Conservation (phyloP, 2,113 vertebrate genomes). For the Scytalopus superciliaris region DNA sequence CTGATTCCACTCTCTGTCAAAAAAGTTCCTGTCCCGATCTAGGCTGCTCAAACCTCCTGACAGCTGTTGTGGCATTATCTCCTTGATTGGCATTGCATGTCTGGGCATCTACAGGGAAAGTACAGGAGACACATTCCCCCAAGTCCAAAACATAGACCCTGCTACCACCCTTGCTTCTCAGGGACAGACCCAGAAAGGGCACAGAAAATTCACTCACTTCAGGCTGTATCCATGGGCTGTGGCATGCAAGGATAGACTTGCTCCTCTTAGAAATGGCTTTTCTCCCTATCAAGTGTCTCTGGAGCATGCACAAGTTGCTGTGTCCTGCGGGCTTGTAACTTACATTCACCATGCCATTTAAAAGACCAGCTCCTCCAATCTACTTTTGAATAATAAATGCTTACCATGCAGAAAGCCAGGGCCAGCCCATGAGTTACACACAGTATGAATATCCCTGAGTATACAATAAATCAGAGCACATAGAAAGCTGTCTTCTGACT, state of each 20-base stretch:
- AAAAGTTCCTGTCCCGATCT: background rate
- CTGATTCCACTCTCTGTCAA: background rate
- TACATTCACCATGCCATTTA: background rate
- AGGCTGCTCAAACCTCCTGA: background rate
- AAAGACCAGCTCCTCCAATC: background rate
- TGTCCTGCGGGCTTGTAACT: background rate
- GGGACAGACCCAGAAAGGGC: background rate
- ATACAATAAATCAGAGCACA: background rate
- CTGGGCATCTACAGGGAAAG: background rate
- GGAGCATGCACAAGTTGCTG: accelerated
- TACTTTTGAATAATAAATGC: background rate
- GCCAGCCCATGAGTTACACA: background rate
- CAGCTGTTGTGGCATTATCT: background rate
- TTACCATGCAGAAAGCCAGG: background rate
- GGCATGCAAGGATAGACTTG: background rate
- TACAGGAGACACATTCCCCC: accelerated
- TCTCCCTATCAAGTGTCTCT: background rate
- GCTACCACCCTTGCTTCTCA: accelerated
- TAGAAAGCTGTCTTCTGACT: background rate
- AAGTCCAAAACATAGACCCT: background rate
- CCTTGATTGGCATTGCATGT: too few relatives aligned
- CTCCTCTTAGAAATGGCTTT: background rate
- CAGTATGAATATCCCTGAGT: background rate
- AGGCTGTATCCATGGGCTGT: background rate
- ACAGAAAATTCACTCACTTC: background rate